Base-by-base conservation (phyloP, 2,888 invertebrate species). In the Lypha dubia region DNA sequence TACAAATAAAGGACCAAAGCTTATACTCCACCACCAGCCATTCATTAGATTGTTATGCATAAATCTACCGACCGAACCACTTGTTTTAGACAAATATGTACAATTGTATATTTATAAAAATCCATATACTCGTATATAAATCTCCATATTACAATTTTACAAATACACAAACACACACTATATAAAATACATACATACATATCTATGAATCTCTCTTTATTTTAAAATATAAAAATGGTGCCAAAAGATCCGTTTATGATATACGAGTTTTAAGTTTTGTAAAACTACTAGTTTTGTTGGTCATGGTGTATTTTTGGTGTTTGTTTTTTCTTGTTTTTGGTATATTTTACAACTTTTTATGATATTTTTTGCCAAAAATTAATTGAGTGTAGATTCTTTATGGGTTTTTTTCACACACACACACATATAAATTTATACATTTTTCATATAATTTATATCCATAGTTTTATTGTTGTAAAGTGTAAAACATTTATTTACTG, bases 381-480 rank as follows among this genome's bases (percentile, higher is more conserved):
- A 88, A 88, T 88, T 88, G 87, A 88, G 88, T 87, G 87, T 79
- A 88, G 63, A 87, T 79, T 87, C 87, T 84, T 81, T 84, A 77
- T 81, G 84, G 75, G 49, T 75, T 87, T 83, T 67, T 44, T 24
- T 32, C 71, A 63, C 70, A n/a, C 56, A 35, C 70, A 32, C 63
- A 46, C 17, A 0, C n/a, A 15, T 8, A 56, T 15, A 0, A 46
- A 58, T 24, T 56, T 56, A 46, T 56, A 35, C 20, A 24, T 65
- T 56, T 71, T 41, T 44, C 24, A 20, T 77, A 17, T 58, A 56
- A 76, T 76, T 76, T 46, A 46, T 65, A 44, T 75, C 7, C 28
- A 28, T 44, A 76, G 49, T 60, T 77, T 77, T 76, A 58, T 58
- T 76, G 58, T 49, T 76, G 65, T 11, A 24, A 75, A 60, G 38